phyloP scores from a whole-genome alignment of 2,113 vertebrate species.

The Platysternon megacephalum region DNA sequence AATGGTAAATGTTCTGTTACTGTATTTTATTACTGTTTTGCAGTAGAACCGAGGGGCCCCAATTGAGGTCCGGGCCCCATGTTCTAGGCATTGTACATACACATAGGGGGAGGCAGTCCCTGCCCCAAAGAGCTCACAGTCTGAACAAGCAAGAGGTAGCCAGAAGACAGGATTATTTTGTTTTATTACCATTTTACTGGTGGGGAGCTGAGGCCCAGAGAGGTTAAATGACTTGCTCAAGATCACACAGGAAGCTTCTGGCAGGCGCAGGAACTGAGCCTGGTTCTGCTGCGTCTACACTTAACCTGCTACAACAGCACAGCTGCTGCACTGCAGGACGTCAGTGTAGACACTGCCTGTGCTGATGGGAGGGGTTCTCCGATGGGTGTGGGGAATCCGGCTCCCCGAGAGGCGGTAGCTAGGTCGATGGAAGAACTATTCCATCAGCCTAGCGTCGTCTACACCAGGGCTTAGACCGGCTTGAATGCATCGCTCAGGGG shows the following conservation, averaged over 20 bases:
- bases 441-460: background rate
- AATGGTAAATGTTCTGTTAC: background rate
- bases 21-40: background rate
- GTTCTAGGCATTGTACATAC: background rate
- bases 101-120: background rate
- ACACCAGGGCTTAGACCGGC: background rate
- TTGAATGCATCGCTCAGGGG: too few relatives aligned
- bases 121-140: background rate
- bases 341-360: background rate
- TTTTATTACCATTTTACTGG: background rate
- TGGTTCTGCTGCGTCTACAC: background rate
- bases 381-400: background rate
- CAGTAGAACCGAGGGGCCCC: background rate
- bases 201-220: background rate
- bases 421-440: background rate
- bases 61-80: fast-evolving
- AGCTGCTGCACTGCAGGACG: background rate
- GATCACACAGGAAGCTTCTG: background rate
- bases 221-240: background rate
- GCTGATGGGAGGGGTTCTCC: background rate
- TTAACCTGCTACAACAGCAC: background rate
- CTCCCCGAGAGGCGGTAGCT: background rate
- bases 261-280: background rate
- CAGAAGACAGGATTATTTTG: background rate
- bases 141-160: background rate